These are phyloP conservation scores for Platysternon megacephalum DNA, from an alignment of 2,113 vertebrate genomes.

Conservation along the genomic window DNA sequence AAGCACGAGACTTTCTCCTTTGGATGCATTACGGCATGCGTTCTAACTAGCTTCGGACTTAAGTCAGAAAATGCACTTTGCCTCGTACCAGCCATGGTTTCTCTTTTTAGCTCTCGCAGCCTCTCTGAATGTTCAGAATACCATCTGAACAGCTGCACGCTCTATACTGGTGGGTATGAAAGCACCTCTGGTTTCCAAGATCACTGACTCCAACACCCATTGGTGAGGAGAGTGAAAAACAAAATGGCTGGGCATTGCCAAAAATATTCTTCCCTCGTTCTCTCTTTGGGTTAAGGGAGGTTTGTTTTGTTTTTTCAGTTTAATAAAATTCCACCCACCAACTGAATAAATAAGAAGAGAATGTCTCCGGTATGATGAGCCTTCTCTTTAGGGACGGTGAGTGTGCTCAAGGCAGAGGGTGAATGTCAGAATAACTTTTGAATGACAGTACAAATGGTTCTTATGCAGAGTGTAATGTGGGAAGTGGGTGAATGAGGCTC, in stretches of 20 bases:
- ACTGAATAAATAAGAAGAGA: accelerated
- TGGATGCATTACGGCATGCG: background rate
- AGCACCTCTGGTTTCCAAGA: conserved; percentile 24
- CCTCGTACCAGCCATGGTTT: background rate
- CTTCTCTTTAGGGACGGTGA: background rate
- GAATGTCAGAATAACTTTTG: background rate
- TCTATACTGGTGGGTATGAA: background rate
- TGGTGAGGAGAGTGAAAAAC: background rate
- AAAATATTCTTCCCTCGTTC: background rate
- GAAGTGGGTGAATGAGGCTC: background rate
- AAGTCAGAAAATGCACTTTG: background rate
- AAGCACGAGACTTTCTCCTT: background rate
- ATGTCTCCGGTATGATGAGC: background rate
- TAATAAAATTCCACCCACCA: background rate
- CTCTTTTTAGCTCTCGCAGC: conserved; percentile 66
- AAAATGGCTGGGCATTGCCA: background rate
- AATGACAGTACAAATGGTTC: background rate
- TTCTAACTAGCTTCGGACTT: background rate
- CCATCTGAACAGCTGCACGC: conserved; percentile 59
- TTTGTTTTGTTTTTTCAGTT: background rate
- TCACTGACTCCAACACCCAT: background rate
- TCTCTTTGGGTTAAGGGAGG: accelerated
- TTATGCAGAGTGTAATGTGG: background rate
- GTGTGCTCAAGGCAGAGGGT: background rate
- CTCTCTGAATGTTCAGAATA: conserved; percentile 1